Evolutionary conservation across 2,113 vertebrate genomes (phyloP).

Genomic region (Pipra filicauda): DNA sequence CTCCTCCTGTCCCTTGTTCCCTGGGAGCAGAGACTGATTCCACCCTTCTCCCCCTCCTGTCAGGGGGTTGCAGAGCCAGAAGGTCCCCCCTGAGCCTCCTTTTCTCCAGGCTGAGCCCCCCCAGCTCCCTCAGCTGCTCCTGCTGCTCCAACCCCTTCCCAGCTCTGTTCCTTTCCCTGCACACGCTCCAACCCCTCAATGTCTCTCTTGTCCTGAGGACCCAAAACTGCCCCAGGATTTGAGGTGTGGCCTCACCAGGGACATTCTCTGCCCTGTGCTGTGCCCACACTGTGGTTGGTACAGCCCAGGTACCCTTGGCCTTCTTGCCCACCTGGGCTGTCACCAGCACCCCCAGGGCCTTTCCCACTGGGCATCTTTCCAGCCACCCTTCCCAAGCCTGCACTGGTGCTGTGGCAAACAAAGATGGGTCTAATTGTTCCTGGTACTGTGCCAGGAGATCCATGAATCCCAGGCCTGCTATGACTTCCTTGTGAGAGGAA

Average conservation of each 20-base stretch:
- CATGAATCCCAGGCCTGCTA: too few relatives aligned
- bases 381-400: neutral
- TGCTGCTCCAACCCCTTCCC: neutral
- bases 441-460: too few relatives aligned
- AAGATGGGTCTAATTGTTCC: too few relatives aligned
- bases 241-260: neutral
- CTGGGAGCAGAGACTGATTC: neutral
- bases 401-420: neutral
- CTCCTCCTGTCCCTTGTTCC: neutral
- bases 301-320: too few relatives aligned
- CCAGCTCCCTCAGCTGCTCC: neutral
- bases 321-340: neutral
- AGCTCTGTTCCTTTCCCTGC: neutral
- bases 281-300: neutral
- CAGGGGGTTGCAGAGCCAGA: neutral
- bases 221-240: neutral
- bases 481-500: too few relatives aligned
- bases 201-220: neutral
- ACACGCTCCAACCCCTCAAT: neutral
- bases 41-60: neutral
- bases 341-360: neutral
- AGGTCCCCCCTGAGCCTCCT: neutral
- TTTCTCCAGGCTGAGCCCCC: neutral
- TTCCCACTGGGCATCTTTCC: neutral
- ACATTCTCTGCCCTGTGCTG: neutral